These are phyloP conservation scores for Pocillopora meandrina DNA, from an alignment of 92 coral and sea anemone species.

Conservation along the genomic window DNA sequence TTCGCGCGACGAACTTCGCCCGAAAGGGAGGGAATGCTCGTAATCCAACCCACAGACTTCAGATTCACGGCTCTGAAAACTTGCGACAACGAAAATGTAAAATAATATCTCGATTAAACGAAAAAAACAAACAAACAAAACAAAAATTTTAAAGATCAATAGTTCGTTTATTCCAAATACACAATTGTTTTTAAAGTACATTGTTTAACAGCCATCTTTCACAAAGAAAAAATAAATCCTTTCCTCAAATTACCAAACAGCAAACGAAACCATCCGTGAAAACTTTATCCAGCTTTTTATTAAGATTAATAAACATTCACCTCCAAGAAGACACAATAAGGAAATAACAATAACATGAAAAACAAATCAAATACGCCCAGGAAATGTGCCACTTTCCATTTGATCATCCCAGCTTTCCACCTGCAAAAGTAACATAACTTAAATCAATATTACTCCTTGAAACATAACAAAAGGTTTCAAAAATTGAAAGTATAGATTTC, in stretches of 20 bases:
- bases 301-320: neutral
- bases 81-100: too few relatives aligned
- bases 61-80: too few relatives aligned
- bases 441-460: neutral
- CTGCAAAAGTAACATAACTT: conserved; percentile 36
- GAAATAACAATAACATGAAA: neutral
- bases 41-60: too few relatives aligned
- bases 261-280: conserved; percentile 1
- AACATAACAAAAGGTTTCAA: too few relatives aligned
- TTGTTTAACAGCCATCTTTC: neutral
- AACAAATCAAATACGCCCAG: conserved; percentile 71
- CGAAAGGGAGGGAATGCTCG: too few relatives aligned
- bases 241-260: neutral
- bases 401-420: conserved; percentile 90
- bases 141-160: neutral
- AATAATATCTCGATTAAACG: too few relatives aligned
- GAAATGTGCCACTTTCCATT: conserved; percentile 85
- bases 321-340: neutral
- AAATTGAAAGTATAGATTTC: too few relatives aligned
- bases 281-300: neutral
- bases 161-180: conserved; percentile 1
- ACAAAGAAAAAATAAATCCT: neutral
- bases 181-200: neutral
- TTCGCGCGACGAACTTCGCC: too few relatives aligned
- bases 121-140: neutral